phyloP scores from a whole-genome alignment of 2,797 vertebrate genomes.

The Eulemur albifrons region DNA sequence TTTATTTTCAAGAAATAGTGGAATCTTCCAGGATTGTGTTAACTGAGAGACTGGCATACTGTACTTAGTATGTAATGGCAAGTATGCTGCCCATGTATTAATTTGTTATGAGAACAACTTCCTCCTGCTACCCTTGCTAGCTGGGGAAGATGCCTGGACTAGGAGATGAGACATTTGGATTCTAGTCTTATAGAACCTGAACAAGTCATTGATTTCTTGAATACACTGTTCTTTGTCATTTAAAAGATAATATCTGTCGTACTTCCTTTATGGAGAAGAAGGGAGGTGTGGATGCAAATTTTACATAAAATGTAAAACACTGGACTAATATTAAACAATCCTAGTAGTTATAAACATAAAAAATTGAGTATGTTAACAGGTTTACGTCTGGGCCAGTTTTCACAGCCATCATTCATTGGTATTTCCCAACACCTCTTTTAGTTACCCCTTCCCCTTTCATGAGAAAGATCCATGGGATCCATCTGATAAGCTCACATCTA shows the following conservation, averaged over 20 bases:
- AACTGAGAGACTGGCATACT: not conserved
- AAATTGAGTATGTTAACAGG: not conserved
- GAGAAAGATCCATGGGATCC: not conserved
- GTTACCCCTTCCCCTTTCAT: not conserved
- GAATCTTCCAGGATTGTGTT: not conserved
- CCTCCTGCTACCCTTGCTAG: not conserved
- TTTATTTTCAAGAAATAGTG: not conserved
- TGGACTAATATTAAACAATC: not conserved
- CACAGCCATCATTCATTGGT: not conserved
- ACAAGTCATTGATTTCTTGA: not conserved
- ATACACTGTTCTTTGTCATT: not conserved
- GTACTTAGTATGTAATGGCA: not conserved
- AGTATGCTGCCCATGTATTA: not conserved
- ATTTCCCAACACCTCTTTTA: not conserved
- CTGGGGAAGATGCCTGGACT: not conserved
- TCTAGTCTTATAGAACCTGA: not conserved
- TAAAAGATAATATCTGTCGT: not conserved
- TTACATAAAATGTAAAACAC: not conserved
- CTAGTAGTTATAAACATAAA: not conserved
- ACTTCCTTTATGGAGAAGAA: not conserved
- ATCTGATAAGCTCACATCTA: not conserved
- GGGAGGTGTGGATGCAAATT: not conserved
- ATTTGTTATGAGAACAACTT: not conserved
- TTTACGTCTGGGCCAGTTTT: not conserved
- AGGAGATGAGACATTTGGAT: not conserved